Evolutionary conservation across 1,140 invertebrate species (phyloP).

Genomic region (Acromyrmex echinatior): DNA sequence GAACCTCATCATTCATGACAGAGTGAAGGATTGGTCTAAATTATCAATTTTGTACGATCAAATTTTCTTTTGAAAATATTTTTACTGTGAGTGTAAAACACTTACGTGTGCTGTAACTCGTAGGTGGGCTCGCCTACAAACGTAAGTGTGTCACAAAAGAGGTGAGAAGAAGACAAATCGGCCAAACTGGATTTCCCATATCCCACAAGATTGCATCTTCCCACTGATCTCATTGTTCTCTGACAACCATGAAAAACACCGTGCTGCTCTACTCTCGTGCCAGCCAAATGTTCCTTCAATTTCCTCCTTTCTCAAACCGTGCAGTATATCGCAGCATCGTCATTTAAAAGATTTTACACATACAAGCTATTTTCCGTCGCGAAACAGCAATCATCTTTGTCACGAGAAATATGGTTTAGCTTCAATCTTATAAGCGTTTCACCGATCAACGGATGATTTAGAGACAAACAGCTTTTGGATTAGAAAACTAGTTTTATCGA

Average conservation of each 20-base stretch:
- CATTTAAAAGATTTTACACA: constrained; percentile 14
- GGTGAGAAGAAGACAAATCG: constrained; percentile 53
- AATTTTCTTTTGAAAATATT: not conserved
- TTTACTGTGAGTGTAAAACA: not conserved
- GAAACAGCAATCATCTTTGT: constrained; percentile 5
- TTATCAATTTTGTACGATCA: not conserved
- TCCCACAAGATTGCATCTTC: constrained; percentile 37
- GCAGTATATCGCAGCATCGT: not conserved
- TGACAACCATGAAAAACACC: constrained; percentile 46
- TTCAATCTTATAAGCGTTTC: not conserved
- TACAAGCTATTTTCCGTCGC: not conserved
- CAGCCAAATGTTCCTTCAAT: constrained; percentile 74
- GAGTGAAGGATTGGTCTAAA: not conserved
- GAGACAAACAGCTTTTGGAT: not conserved
- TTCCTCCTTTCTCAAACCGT: constrained; percentile 16
- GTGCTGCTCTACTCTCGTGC: constrained; percentile 60
- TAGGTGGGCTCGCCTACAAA: not conserved
- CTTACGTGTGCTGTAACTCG: not conserved
- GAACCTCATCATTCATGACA: not conserved
- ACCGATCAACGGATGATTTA: constrained; percentile 2
- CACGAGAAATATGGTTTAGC: not conserved
- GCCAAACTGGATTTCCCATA: constrained; percentile 63
- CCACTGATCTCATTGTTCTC: constrained; percentile 64
- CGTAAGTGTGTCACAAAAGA: not conserved
- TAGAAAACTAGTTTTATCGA: not conserved